phyloP scores from a whole-genome alignment of 1,140 invertebrate genomes.

The Mactra quadrangularis region DNA sequence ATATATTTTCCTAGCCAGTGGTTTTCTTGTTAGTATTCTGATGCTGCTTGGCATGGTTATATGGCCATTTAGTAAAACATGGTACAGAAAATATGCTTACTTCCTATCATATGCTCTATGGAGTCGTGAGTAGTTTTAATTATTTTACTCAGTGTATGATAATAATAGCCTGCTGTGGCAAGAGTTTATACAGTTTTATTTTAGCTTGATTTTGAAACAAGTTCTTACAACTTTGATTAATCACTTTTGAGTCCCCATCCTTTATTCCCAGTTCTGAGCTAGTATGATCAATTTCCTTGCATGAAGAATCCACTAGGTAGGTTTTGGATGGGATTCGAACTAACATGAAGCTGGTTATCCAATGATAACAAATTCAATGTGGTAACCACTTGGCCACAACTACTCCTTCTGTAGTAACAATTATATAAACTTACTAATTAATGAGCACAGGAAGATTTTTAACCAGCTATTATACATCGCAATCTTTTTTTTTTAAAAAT shows the following conservation, averaged over 20 bases:
- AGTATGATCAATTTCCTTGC: too few relatives aligned
- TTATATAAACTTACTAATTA: too few relatives aligned
- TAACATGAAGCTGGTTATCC: not conserved
- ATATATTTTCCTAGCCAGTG: slow-evolving; percentile 95
- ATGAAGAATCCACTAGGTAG: too few relatives aligned
- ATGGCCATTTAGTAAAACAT: slow-evolving; percentile 80
- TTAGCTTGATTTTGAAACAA: too few relatives aligned
- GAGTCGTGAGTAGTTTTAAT: slow-evolving; percentile 90
- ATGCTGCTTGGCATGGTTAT: slow-evolving; percentile 79
- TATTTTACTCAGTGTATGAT: not conserved
- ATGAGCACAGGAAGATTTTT: too few relatives aligned
- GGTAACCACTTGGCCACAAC: not conserved
- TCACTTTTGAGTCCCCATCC: not conserved
- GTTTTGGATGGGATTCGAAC: too few relatives aligned
- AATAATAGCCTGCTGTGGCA: not conserved
- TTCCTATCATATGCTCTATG: slow-evolving; percentile 95
- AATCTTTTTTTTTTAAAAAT: too few relatives aligned
- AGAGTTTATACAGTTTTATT: not conserved
- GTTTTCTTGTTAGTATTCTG: slow-evolving; percentile 92
- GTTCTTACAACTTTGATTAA: too few relatives aligned
- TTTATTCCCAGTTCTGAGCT: not conserved
- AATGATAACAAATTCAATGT: not conserved
- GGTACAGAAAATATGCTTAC: slow-evolving; percentile 95
- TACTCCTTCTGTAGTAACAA: not conserved
- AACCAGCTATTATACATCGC: too few relatives aligned